Base-by-base conservation (phyloP, 2,888 invertebrate genomes). In the Pandemis heparana region DNA sequence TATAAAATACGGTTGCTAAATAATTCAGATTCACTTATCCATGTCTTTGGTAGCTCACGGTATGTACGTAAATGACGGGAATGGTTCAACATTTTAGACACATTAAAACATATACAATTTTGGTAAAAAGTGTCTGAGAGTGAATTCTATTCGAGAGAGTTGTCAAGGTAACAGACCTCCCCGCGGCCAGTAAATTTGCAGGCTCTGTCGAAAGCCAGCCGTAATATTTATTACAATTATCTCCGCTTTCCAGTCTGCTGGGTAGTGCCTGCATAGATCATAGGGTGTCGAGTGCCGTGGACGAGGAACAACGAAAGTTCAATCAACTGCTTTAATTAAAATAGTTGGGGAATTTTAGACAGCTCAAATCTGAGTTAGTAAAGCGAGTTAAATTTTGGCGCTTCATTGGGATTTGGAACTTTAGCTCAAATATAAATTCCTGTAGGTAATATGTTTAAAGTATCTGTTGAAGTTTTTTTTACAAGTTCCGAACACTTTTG, bases 201-300 rank as follows among this genome's bases (percentile, higher is more conserved):
- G 48, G 64, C 60, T 53, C 38, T 69, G 66, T 75, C 70, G 67
- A 67, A 66, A 63, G 32, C 38, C 32, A 18, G 38, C 62, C 46
- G 53, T 70, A 75, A 75, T 76, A 76, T 75, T 77, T 76, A 79
- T 80, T 77, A 78, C 80, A 84, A 84, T 84, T 87, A 87, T 86
- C 84, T 82, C 72, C 77, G 76, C 79, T 85, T 87, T 87, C 85
- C 85, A 84, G 85, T 85, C 81, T 81, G 77, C 75, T 80, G 84
- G 76, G 70, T 82, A 79, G 77, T 80, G 77, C 76, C 79, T 60
- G 63, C 64, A 74, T 74, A 74, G 73, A 69, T 69, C 73, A 72
- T 43, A 48, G 73, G 64, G 68, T n/a, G 65, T 59, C 14, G 73
- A 63, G 56, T 43, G n/a, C 43, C 32, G 16, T 46, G 68, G 23